Evolutionary conservation across 2,797 vertebrate species (phyloP).

Genomic region (Microctenopoma stevenorrisi): DNA sequence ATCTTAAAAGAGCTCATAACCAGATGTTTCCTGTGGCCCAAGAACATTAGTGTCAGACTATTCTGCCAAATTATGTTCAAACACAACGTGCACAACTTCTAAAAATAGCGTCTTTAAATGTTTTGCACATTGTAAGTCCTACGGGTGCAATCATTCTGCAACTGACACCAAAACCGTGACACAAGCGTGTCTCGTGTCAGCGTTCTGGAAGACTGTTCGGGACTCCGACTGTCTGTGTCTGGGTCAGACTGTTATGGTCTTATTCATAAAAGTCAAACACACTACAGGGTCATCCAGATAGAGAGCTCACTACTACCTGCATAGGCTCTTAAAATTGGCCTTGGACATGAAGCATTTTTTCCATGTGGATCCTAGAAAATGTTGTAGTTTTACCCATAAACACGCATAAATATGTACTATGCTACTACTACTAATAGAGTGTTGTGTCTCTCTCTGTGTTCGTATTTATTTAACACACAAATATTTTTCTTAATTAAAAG

Average conservation of each 20-base stretch:
- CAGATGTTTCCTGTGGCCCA: constrained; percentile 3
- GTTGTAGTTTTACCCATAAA: too few species aligned
- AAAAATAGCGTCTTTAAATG: neutral
- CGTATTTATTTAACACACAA: too few species aligned
- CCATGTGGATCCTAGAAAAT: too few species aligned
- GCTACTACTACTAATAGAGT: too few species aligned
- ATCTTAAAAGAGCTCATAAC: constrained; percentile 19
- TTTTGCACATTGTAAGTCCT: neutral
- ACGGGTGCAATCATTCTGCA: neutral
- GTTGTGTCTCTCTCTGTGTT: too few species aligned
- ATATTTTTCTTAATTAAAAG: too few species aligned
- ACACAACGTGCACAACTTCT: neutral
- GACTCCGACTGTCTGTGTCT: neutral
- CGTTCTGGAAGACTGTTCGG: too few species aligned
- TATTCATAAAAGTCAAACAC: neutral
- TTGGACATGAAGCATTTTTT: neutral
- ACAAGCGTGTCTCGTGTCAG: too few species aligned
- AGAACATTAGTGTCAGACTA: neutral
- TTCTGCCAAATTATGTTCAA: neutral
- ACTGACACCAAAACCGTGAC: neutral
- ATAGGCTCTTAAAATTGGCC: too few species aligned
- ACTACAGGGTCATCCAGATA: too few species aligned
- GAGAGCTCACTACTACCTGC: fast-evolving
- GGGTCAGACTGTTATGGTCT: neutral
- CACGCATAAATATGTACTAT: too few species aligned